Percentiles rank a stretch among this genome's conserved stretches.
These are phyloP conservation scores for Heptranchias perlo DNA, from an alignment of 2,113 vertebrate species.

Conservation along the genomic window DNA sequence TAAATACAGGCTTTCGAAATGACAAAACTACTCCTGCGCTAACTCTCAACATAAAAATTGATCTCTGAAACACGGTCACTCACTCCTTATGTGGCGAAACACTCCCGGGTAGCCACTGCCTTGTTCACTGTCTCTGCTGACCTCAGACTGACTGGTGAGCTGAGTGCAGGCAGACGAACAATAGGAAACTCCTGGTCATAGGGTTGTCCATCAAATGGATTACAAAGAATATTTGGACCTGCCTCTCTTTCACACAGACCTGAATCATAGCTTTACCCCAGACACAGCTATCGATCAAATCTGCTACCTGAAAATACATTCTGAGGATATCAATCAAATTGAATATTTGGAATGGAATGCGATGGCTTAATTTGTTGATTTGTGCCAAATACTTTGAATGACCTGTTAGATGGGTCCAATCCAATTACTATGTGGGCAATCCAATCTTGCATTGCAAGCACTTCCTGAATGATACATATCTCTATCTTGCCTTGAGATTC, in stretches of 20 bases:
- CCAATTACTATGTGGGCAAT: not conserved
- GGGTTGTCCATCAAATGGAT: not conserved
- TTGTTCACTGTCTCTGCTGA: not conserved
- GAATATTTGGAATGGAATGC: not conserved
- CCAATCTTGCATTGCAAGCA: not conserved
- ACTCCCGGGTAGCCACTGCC: not conserved
- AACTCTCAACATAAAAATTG: not conserved
- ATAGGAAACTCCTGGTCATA: not conserved
- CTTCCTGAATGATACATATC: not conserved
- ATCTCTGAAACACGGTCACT: not conserved
- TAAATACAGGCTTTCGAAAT: not conserved
- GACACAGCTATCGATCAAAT: not conserved
- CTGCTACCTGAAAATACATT: not conserved
- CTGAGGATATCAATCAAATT: not conserved
- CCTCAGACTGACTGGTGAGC: not conserved
- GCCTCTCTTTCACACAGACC: not conserved
- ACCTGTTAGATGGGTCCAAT: not conserved
- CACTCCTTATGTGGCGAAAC: not conserved
- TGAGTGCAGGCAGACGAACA: not conserved
- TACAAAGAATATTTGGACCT: not conserved
- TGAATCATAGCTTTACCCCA: not conserved
- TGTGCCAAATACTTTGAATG: not conserved
- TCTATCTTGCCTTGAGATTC: too few species aligned
- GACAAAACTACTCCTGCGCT: not conserved
- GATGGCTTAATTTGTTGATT: not conserved